Evolutionary conservation across 2,888 invertebrate genomes (phyloP).

Genomic region (Corbicula japonica): DNA sequence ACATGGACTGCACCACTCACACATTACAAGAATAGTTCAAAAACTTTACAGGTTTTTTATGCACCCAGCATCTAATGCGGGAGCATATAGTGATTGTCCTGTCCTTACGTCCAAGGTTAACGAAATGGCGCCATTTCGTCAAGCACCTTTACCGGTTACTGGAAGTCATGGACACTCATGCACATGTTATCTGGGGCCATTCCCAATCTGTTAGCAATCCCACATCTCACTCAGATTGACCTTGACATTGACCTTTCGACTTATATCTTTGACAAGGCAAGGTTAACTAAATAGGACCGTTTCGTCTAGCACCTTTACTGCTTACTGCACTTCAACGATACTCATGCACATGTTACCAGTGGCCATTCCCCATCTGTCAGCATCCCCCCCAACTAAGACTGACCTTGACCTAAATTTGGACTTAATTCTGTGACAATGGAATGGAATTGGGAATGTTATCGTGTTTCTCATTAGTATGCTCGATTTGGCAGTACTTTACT

Average conservation of each 20-base stretch:
- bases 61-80: too few relatives aligned
- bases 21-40: too few relatives aligned
- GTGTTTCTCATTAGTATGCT: conserved; percentile 15
- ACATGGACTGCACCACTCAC: too few relatives aligned
- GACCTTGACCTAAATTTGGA: conserved; percentile 19
- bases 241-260: too few relatives aligned
- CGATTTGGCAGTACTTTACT: conserved; percentile 10
- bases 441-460: conserved; percentile 6
- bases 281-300: background rate
- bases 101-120: background rate
- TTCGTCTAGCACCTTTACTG: background rate
- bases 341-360: background rate
- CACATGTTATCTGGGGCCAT: too few relatives aligned
- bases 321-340: background rate
- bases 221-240: too few relatives aligned
- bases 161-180: too few relatives aligned
- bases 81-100: conserved; percentile 1
- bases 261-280: too few relatives aligned
- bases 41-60: too few relatives aligned
- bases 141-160: too few relatives aligned
- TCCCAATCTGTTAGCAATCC: too few relatives aligned
- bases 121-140: too few relatives aligned
- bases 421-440: conserved; percentile 13
- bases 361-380: background rate
- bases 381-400: background rate